Conservation (phyloP, 2,888 invertebrate genomes). For the Tiphia femorata region DNA sequence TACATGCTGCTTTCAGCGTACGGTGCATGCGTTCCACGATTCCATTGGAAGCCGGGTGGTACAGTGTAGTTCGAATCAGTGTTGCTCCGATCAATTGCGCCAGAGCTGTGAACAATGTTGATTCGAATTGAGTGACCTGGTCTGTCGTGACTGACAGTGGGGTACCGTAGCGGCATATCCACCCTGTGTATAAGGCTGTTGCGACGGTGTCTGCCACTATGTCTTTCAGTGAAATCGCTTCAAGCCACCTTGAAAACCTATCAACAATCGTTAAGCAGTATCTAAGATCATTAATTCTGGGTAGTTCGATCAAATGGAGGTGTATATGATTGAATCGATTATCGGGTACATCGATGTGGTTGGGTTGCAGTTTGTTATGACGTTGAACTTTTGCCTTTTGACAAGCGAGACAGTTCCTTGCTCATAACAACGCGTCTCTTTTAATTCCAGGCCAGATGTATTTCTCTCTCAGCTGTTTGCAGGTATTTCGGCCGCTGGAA, state of each 20-base stretch:
- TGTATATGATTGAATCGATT: neutral
- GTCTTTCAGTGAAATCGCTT: too few relatives aligned
- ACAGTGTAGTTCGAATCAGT: too few relatives aligned
- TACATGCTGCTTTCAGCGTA: neutral
- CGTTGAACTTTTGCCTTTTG: constrained; percentile 52
- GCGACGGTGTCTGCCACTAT: too few relatives aligned
- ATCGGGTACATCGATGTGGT: neutral
- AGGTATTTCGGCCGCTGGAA: constrained; percentile 26
- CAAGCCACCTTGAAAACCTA: too few relatives aligned
- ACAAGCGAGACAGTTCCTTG: constrained; percentile 45
- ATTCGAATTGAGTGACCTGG: too few relatives aligned
- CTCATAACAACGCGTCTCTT: constrained; percentile 44
- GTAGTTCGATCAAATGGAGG: neutral
- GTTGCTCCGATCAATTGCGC: too few relatives aligned
- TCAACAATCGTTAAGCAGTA: too few relatives aligned
- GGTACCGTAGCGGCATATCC: too few relatives aligned
- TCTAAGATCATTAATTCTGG: neutral
- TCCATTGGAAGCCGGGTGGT: too few relatives aligned
- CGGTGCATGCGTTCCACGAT: neutral
- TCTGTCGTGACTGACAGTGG: too few relatives aligned
- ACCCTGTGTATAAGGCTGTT: too few relatives aligned
- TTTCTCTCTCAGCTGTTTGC: constrained; percentile 28
- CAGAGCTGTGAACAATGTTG: too few relatives aligned
- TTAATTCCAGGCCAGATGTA: constrained; percentile 46
- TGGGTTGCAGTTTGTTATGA: constrained; percentile 28